Evolutionary conservation across 2,113 vertebrate species (phyloP).

Genomic region (Bufo gargarizans): DNA sequence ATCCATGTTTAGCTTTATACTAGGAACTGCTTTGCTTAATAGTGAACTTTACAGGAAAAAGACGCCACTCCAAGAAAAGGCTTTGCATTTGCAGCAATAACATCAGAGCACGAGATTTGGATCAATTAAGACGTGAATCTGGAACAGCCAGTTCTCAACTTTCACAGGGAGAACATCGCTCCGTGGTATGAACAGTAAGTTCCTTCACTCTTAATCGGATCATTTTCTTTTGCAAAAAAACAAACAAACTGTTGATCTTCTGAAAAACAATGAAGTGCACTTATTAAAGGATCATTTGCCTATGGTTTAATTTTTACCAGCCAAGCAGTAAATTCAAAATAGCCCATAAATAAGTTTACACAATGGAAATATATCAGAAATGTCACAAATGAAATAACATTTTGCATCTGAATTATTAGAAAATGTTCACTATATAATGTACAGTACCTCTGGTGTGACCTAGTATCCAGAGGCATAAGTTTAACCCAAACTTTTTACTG

Average conservation of each 20-base stretch:
- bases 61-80: neutral
- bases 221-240: neutral
- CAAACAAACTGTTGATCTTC: neutral
- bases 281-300: neutral
- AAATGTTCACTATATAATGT: no score
- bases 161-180: neutral
- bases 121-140: slow-evolving; percentile 10
- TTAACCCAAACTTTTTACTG: no score
- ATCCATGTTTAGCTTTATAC: neutral
- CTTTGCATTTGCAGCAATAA: neutral
- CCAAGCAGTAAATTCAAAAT: no score
- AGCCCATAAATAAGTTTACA: no score
- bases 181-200: slow-evolving; percentile 22
- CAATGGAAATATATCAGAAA: no score
- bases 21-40: neutral
- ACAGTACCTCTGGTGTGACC: no score
- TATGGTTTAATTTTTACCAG: no score
- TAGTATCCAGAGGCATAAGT: no score
- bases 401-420: no score
- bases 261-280: neutral
- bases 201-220: slow-evolving; percentile 8
- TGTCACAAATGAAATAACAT: no score
- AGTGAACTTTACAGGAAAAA: neutral
- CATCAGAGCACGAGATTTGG: neutral
- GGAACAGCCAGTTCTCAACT: slow-evolving; percentile 13